Percentiles rank a stretch among this genome's conserved stretches.
phyloP scores from a whole-genome alignment of 2,797 vertebrate genomes.

The Tragopan temminckii region DNA sequence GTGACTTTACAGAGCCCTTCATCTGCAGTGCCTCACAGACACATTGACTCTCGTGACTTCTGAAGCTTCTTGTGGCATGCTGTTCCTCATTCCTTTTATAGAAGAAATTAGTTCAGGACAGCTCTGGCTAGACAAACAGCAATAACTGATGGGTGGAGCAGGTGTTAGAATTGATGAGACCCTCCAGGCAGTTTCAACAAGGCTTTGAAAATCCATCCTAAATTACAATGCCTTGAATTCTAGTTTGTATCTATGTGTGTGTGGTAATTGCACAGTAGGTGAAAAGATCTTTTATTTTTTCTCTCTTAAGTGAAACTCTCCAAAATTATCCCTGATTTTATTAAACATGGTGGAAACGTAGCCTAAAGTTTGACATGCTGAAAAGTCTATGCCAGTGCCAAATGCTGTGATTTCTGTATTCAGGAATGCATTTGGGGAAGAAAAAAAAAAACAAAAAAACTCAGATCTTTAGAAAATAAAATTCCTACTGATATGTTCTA shows the following conservation, averaged over 20 bases:
- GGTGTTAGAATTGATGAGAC: background rate
- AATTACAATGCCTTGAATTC: background rate
- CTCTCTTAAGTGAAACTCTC: background rate
- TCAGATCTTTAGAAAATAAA: background rate
- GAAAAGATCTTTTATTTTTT: background rate
- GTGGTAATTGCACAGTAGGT: background rate
- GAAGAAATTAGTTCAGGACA: background rate
- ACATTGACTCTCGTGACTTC: background rate
- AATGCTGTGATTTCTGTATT: background rate
- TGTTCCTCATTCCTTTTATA: background rate
- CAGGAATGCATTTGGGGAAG: background rate
- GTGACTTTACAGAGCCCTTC: background rate
- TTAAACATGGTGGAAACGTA: background rate
- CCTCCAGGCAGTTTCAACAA: background rate
- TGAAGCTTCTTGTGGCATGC: background rate
- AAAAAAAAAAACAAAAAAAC: background rate
- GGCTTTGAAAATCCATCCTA: background rate
- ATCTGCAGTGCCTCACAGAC: background rate
- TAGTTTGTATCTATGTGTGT: accelerated
- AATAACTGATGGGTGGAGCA: background rate
- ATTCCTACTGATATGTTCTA: background rate
- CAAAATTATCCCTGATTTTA: background rate
- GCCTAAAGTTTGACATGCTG: background rate
- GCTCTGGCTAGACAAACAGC: background rate
- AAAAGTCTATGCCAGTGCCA: background rate